Evolutionary conservation across 2,797 vertebrate genomes (phyloP).

Genomic region (Mus minutoides): DNA sequence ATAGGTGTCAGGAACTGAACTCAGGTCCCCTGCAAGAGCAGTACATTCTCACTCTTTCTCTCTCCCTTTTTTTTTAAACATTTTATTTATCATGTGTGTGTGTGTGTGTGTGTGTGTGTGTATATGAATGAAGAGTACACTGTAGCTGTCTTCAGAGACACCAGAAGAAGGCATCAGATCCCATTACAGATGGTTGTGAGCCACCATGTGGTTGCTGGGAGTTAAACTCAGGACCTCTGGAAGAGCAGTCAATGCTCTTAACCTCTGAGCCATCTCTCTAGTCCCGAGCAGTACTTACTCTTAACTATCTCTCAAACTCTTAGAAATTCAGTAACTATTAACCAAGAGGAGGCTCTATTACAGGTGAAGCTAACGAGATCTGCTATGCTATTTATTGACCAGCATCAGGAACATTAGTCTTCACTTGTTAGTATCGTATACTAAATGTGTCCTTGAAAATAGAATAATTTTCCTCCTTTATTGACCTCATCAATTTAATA

Average conservation of each 20-base stretch:
- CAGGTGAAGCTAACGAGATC: neutral
- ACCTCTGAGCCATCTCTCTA: no score
- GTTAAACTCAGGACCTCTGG: no score
- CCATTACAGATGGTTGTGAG: no score
- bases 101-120: no score
- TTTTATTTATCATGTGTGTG: no score
- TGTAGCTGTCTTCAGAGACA: no score
- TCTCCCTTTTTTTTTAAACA: no score
- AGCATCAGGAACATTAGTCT: constrained; percentile 36
- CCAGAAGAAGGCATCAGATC: no score
- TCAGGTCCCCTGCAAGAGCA: neutral
- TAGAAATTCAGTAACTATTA: neutral
- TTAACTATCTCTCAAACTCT: neutral
- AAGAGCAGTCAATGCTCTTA: no score
- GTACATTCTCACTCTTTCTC: neutral
- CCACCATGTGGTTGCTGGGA: no score
- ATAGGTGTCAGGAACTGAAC: neutral
- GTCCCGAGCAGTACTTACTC: neutral
- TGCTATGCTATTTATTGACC: constrained; percentile 5
- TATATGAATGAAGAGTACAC: no score
- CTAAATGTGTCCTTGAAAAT: constrained; percentile 41
- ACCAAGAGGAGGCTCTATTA: constrained; percentile 18
- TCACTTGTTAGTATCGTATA: constrained; percentile 30
- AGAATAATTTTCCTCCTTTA: constrained; percentile 62
- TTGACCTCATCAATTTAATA: constrained; percentile 12